A percentile compares a stretch with the other conserved stretches of the same genome.
Conservation (phyloP, 2,888 invertebrate species). For the Panopea generosa region DNA sequence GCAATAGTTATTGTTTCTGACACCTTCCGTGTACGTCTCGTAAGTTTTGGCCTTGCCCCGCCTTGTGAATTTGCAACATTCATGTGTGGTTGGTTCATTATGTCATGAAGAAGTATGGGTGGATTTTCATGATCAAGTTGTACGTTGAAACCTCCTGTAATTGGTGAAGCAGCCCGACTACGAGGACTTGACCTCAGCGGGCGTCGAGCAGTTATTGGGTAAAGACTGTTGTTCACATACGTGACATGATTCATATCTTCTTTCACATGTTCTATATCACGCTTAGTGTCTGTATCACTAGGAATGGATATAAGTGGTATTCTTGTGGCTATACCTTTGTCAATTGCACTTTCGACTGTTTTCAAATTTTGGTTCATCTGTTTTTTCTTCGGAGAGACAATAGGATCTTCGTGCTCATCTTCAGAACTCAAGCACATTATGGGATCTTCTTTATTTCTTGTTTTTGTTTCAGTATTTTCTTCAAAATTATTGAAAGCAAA, state of each 20-base stretch:
- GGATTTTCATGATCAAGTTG: constrained; percentile 1
- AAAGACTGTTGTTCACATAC: no score
- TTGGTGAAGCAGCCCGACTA: neutral
- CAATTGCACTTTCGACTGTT: no score
- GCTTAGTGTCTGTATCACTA: constrained; percentile 6
- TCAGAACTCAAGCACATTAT: no score
- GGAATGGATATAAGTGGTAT: constrained; percentile 1
- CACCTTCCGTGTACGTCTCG: constrained; percentile 13
- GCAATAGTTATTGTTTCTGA: constrained; percentile 25
- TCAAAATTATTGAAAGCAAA: no score
- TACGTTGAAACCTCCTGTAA: neutral
- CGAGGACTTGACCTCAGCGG: no score
- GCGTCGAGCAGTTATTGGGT: no score
- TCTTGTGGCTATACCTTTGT: neutral
- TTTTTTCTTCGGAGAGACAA: no score
- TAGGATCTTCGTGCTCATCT: no score
- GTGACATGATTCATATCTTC: neutral
- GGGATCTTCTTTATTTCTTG: no score
- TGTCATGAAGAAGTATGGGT: constrained; percentile 9
- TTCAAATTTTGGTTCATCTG: no score
- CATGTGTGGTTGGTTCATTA: neutral
- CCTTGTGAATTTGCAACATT: neutral
- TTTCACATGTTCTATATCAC: constrained; percentile 2
- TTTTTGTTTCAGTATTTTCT: no score
- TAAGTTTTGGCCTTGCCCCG: constrained; percentile 10